Evolutionary conservation across 64 coral and sea anemone species (phyloP), one percentile per base, ranked within the genome.

Genomic region (Montipora foliosa): DNA sequence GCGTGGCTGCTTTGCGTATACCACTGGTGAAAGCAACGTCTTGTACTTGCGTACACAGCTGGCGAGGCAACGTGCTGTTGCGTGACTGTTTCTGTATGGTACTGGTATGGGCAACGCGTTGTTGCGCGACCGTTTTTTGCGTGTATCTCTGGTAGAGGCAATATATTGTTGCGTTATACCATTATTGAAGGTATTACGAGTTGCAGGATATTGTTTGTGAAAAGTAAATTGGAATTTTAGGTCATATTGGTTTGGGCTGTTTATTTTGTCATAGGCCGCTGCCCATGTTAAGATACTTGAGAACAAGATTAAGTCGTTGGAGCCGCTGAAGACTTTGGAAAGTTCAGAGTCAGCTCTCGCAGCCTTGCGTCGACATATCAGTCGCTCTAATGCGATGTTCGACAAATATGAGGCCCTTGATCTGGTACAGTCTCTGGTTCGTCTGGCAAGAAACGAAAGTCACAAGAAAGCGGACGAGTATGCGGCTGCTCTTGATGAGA

Each of bases 361-460:
- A n/a, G n/a, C 69, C 22, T 72, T 72, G 22, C 19, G 17, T 72
- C 69, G 69, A 22, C 20, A 29, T 15, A 64, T 64, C 60, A 64
- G 60, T 64, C 60, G 14, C 60, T 5, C 60, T 64, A 64, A 3
- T 11, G 4, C 69, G 19, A 24, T 72, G 69, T 72, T 72, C 20
- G 69, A 72, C 22, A 72, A 29, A 72, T 72, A 22, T 72, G 69
- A 72, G 22, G 69, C 19, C 69, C 19, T 72, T 20, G 69, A 72
- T 72, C 69, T 72, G 69, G 19, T 72, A 72, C 69, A 72, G 22
- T 72, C 69, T 72, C 69, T 72, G 69, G 69, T 72, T 29, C 5
- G 19, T 20, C 69, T 72, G 22, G 19, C 69, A 29, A 72, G 69
- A 72, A 22, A 72, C 69, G 69, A 72, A 29, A 72, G 69, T n/a